Conservation (phyloP, 2,113 vertebrate species). For the Zingel zingel region DNA sequence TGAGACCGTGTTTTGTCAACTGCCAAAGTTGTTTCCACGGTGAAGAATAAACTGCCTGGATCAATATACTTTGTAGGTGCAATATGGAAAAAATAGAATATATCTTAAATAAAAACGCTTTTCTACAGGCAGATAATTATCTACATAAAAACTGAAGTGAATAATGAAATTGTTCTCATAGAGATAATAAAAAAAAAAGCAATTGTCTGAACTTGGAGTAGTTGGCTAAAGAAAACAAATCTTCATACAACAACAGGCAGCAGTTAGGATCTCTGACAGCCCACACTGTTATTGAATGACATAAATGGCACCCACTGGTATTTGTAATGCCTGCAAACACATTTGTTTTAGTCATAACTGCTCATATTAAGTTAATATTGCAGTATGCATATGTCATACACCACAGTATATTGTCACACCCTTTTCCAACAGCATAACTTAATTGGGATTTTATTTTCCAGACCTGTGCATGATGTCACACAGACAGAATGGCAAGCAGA, state of each 20-base stretch:
- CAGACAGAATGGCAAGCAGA: conserved; percentile 47
- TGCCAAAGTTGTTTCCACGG: not conserved
- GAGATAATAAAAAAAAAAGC: not conserved
- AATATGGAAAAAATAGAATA: not conserved
- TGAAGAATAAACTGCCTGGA: not conserved
- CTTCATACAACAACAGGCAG: not conserved
- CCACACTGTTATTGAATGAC: not conserved
- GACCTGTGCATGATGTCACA: conserved; percentile 47
- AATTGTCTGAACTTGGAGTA: conserved; percentile 1
- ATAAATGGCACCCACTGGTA: not conserved
- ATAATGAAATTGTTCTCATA: not conserved
- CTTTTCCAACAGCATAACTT: not conserved
- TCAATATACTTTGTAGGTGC: not conserved
- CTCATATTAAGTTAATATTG: not conserved
- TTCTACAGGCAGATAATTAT: not conserved
- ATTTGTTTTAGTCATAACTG: not conserved
- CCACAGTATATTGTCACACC: not conserved
- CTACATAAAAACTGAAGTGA: not conserved
- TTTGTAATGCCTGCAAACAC: not conserved
- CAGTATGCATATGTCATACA: not conserved
- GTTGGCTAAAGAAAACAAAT: not conserved
- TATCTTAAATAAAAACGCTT: too few species aligned
- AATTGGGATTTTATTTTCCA: conserved; percentile 9
- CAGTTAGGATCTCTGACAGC: conserved; percentile 2
- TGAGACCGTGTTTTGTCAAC: not conserved